Evolutionary conservation across 2,797 vertebrate genomes (phyloP), one percentile per base, ranked within the genome.

Genomic region (Bucorvus abyssinicus): DNA sequence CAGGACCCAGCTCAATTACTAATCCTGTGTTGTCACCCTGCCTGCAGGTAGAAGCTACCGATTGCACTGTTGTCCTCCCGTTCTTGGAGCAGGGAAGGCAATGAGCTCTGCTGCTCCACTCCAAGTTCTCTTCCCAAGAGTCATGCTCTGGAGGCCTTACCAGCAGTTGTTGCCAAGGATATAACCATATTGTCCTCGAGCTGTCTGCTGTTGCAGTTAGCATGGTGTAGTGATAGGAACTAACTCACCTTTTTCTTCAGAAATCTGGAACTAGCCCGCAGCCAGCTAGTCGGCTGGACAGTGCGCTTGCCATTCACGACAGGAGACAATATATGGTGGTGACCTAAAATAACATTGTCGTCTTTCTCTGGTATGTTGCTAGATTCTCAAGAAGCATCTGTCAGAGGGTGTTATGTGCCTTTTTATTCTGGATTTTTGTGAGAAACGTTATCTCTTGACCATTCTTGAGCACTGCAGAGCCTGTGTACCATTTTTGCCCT

Each of bases 281-380:
- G 2, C n/a, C 6, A 70, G 42, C 7, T 19, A 7, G 19, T 5
- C 65, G 53, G 49, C 47, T 83, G 56, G 24, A 8, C 30, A 4
- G 8, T 3, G 2, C 15, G 30, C 29, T n/a, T 64, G 44, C 52
- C 21, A 0, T 12, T 76, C 42, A 6, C 1, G 1, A 7, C 38
- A 8, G 68, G 68, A 70, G 44, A 30, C 30, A 24, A 7, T 36
- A 6, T 38, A 1, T 18, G 18, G 12, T 27, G 36, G 14, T 83
- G 34, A 69, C 38, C 73, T 71, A 24, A 68, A 87, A n/a, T 20
- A 65, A 16, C 34, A 26, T 1, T 3, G 1, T 38, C 3, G 8
- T 60, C 78, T 56, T 19, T 17, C 29, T 73, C 36, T 15, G 23
- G 8, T 26, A 17, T 1, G 6, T 75, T n/a, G 27, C 34, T 64